phyloP scores from a whole-genome alignment of 1,140 invertebrate genomes.

The Homarus americanus region DNA sequence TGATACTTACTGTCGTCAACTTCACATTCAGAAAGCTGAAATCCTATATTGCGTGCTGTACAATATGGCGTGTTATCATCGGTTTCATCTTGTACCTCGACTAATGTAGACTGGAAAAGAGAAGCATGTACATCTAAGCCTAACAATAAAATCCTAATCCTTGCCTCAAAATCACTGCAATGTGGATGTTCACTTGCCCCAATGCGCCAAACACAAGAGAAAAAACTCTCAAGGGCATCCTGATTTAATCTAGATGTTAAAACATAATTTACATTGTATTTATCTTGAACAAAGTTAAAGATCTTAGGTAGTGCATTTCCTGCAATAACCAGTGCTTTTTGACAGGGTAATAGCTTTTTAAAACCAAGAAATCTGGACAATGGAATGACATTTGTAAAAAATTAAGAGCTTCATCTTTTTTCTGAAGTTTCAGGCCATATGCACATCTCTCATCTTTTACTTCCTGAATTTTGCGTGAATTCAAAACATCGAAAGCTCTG shows the following conservation, averaged over 20 bases:
- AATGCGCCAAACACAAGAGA: slow-evolving; percentile 20
- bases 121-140: slow-evolving; percentile 21
- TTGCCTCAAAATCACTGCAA: slow-evolving; percentile 32
- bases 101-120: background rate
- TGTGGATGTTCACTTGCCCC: slow-evolving; percentile 7
- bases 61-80: slow-evolving; percentile 20
- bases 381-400: slow-evolving; percentile 18
- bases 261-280: slow-evolving; percentile 13
- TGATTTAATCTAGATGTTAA: slow-evolving; percentile 14
- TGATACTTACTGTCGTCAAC: background rate
- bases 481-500: slow-evolving; percentile 36
- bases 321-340: slow-evolving; percentile 35
- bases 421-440: slow-evolving; percentile 20
- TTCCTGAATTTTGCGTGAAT: slow-evolving; percentile 12
- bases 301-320: slow-evolving; percentile 24
- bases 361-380: slow-evolving; percentile 16
- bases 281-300: slow-evolving; percentile 29
- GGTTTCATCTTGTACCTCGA: background rate
- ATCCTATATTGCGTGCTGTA: slow-evolving; percentile 31
- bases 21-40: slow-evolving; percentile 2
- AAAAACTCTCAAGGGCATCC: slow-evolving; percentile 36
- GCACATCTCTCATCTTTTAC: slow-evolving; percentile 35
- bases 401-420: slow-evolving; percentile 32
- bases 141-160: slow-evolving; percentile 40
- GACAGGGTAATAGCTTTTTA: slow-evolving; percentile 25